Evolutionary conservation across 1,140 invertebrate species (phyloP), one percentile per base, ranked within the genome.

Genomic region (Pentalonia nigronervosa): DNA sequence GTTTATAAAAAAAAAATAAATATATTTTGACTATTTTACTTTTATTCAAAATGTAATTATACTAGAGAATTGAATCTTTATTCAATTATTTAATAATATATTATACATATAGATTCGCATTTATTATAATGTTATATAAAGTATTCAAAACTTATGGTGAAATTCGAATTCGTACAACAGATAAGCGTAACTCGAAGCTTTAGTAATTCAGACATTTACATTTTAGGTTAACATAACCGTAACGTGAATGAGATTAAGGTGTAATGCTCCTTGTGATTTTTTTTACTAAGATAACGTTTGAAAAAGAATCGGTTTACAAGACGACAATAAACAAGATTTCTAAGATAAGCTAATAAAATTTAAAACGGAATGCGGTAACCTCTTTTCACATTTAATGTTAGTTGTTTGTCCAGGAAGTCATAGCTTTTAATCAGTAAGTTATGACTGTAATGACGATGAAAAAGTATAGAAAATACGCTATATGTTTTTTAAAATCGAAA

Each of bases 191-290:
- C 41, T 45, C 9, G 41, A 50, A 48, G n/a, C 45, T 88, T 88
- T 34, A 86, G 36, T 86, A 48, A 88, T 86, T 86, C 45, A 50
- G 48, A 88, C 86, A 50, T 88, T 88, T 50, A 50, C 47, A 88
- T 50, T 50, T 48, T 34, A 48, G 36, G 86, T 50, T n/a, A 88
- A 20, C 47, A 50, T 88, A 50, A 88, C 47, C 47, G 47, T 88
- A 34, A 88, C 86, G 86, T n/a, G 47, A 88, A 88, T n/a, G 30
- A 48, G 47, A 50, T 50, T 88, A 21, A 20, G 14, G 48, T 2
- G n/a, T 48, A 50, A 88, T 50, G 47, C 11, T 48, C 4, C 41
- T 50, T 34, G 86, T 34, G 48, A 88, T 88, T 48, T 50, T 45
- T 41, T 34, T 50, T 21, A 21, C n/a, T 21, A 50, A 88, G 86